Evolutionary conservation across 2,888 invertebrate species (phyloP), one percentile per base, ranked within the genome.

Genomic region (Andrena trimmerana): DNA sequence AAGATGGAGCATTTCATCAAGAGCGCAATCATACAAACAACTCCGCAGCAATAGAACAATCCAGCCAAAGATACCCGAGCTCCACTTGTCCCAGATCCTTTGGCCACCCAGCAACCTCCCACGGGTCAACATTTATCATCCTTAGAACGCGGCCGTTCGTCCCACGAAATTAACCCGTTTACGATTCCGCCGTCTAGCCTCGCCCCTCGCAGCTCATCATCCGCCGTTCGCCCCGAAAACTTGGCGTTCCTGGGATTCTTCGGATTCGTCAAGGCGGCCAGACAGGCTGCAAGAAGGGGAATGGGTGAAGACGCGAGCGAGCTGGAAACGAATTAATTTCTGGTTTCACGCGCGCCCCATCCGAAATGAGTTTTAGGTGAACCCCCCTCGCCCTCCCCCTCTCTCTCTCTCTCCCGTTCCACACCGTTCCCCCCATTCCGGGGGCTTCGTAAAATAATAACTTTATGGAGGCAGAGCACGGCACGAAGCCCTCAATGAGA

Each of bases 371-470:
- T 73, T 79, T 54, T 59, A 71, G 69, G 73, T 67, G 72, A 33
- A 74, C 50, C 57, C 72, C 68, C 76, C 59, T 54, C 52, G 57
- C 65, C 20, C 54, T 2, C 29, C 29, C 5, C 29, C 5, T 1
- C 6, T 8, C 42, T 13, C 42, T 3, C 36, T 2, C 42, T 13
- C 42, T 0, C 42, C 16, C 16, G 16, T 42, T 42, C 42, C 42
- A 42, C 42, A 16, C 42, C 42, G 16, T 16, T 16, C 42, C 42
- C 42, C 36, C 16, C 42, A 4, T 42, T 42, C 42, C 42, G 24
- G 42, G 54, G 73, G 66, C 80, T 84, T 73, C 84, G 84, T 89
- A 81, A 90, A 90, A 88, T 91, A 90, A 91, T 89, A 90, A 92
- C 87, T 90, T 90, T 88, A 90, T 77, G 85, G 82, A 76, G 83